Percentiles rank a stretch among this genome's conserved stretches.
These are phyloP conservation scores for Lycocerus yunnanus DNA, from an alignment of 2,888 invertebrate genomes.

Conservation along the genomic window DNA sequence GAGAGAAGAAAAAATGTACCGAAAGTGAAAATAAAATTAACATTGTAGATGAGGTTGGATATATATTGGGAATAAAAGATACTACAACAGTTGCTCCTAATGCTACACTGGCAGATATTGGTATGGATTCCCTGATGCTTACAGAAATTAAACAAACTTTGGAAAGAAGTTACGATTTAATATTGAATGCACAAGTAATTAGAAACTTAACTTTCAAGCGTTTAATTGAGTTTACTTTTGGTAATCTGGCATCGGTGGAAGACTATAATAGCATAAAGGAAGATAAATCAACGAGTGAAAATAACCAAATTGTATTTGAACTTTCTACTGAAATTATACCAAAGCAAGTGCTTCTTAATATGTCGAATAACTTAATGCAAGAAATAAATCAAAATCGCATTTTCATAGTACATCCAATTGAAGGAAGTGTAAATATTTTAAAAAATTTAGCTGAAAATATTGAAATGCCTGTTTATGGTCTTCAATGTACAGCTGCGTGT, in stretches of 20 bases:
- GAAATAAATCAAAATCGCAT: slow-evolving; percentile 57
- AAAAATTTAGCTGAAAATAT: slow-evolving; percentile 73
- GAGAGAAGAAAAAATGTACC: slow-evolving; percentile 76
- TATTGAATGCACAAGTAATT: slow-evolving; percentile 90
- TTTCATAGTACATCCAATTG: slow-evolving; percentile 84
- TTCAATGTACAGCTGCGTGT: too few relatives aligned
- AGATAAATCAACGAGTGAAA: slow-evolving; percentile 51
- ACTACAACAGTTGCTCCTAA: slow-evolving; percentile 74
- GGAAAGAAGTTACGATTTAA: slow-evolving; percentile 89
- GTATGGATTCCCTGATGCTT: slow-evolving; percentile 98
- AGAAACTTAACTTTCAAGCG: slow-evolving; percentile 79
- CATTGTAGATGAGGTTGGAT: slow-evolving; percentile 80
- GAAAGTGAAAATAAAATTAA: slow-evolving; percentile 63
- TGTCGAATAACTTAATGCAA: slow-evolving; percentile 62
- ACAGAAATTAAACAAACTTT: slow-evolving; percentile 97
- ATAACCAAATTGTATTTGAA: slow-evolving; percentile 61
- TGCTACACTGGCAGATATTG: slow-evolving; percentile 88
- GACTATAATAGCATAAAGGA: slow-evolving; percentile 27
- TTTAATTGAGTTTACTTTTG: slow-evolving; percentile 64
- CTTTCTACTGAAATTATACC: slow-evolving; percentile 73
- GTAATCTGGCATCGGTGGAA: slow-evolving; percentile 37
- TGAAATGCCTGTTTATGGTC: too few relatives aligned
- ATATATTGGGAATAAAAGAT: slow-evolving; percentile 91
- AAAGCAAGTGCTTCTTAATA: slow-evolving; percentile 68
- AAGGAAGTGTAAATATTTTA: slow-evolving; percentile 79